Percentiles rank a stretch among this genome's conserved stretches.
These are phyloP conservation scores for Thymelicus lineola DNA, from an alignment of 2,888 invertebrate species.

Conservation along the genomic window DNA sequence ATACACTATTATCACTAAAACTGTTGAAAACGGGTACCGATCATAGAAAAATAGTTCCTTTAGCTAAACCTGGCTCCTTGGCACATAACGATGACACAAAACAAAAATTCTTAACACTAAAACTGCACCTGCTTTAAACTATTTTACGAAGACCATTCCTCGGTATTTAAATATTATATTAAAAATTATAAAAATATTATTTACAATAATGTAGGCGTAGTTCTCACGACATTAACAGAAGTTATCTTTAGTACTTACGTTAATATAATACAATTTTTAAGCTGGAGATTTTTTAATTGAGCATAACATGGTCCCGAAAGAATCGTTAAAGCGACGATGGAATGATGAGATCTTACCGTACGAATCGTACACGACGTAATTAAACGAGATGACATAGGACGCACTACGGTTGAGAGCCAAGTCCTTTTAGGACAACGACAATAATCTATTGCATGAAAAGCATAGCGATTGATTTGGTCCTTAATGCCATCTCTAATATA, in stretches of 20 bases:
- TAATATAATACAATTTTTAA: constrained; percentile 63
- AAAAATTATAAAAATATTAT: constrained; percentile 54
- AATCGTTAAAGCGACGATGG: constrained; percentile 72
- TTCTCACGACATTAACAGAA: constrained; percentile 55
- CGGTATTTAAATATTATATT: constrained; percentile 65
- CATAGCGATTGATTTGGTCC: not conserved
- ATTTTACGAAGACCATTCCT: constrained; percentile 74
- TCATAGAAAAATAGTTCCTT: constrained; percentile 44
- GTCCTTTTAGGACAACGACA: constrained; percentile 28
- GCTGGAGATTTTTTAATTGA: constrained; percentile 60
- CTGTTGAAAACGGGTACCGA: constrained; percentile 32
- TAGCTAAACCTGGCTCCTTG: constrained; percentile 69
- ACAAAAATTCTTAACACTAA: constrained; percentile 58
- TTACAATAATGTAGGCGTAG: constrained; percentile 61
- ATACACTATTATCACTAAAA: constrained; percentile 63
- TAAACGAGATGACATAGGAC: constrained; percentile 25
- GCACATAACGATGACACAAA: constrained; percentile 80
- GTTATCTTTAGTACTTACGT: constrained; percentile 57
- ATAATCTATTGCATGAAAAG: constrained; percentile 13
- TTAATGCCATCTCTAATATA: constrained; percentile 34
- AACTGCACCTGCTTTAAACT: constrained; percentile 53
- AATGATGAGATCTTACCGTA: constrained; percentile 81
- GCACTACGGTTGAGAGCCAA: constrained; percentile 1
- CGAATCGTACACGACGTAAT: constrained; percentile 31
- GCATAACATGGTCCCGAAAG: constrained; percentile 67